Conservation (phyloP, 2,797 vertebrate genomes). For the Myiothlypis chrysogaster region DNA sequence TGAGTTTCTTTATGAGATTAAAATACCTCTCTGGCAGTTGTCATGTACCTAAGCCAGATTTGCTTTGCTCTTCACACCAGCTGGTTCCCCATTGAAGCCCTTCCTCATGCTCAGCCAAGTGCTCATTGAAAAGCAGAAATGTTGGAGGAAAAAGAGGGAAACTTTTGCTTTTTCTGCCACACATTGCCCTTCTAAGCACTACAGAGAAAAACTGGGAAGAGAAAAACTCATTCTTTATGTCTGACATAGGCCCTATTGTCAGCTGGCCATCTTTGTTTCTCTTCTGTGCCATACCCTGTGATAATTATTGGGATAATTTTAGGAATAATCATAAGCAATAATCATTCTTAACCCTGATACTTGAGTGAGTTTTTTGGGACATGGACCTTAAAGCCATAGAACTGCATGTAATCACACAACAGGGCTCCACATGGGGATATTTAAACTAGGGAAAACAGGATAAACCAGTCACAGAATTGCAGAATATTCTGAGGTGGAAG, state of each 20-base stretch:
- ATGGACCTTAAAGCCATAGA: background rate
- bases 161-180: background rate
- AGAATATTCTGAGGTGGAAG: background rate
- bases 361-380: rapidly evolving
- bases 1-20: background rate
- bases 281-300: background rate
- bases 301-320: background rate
- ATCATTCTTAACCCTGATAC: background rate
- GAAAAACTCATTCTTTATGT: background rate
- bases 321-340: background rate
- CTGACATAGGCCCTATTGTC: background rate
- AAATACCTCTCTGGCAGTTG: background rate
- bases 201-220: background rate
- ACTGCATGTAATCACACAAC: background rate
- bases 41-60: rapidly evolving
- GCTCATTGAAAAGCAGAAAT: background rate
- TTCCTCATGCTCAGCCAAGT: background rate
- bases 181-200: background rate
- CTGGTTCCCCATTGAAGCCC: background rate
- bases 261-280: background rate
- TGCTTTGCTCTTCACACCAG: background rate
- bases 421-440: background rate
- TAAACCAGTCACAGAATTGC: background rate
- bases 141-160: background rate
- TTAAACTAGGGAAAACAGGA: background rate